These are phyloP conservation scores for Darevskia mixta DNA, from an alignment of 2,797 vertebrate genomes.

Conservation along the genomic window DNA sequence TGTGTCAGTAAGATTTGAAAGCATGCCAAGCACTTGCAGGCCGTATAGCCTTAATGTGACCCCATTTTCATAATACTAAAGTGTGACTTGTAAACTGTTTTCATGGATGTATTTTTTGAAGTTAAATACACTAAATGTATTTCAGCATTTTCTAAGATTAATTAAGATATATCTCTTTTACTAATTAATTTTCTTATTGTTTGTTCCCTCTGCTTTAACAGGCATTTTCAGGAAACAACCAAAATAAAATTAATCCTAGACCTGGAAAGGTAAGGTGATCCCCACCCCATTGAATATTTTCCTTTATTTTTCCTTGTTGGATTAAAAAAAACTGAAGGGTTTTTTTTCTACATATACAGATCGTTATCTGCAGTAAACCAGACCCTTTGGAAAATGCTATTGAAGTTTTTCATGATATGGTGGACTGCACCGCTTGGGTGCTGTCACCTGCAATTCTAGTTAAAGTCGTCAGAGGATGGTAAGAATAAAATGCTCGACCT, in stretches of 20 bases:
- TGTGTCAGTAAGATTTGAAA: background rate
- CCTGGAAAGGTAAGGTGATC: slow-evolving; percentile 91
- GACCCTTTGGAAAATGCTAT: slow-evolving; percentile 80
- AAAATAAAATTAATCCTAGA: slow-evolving; percentile 88
- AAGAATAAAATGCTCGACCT: slow-evolving; percentile 51
- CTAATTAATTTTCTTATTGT: slow-evolving; percentile 46
- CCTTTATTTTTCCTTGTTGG: background rate
- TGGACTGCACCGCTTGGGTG: slow-evolving; percentile 86
- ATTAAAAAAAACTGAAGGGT: background rate
- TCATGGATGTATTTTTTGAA: background rate
- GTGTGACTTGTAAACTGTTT: background rate
- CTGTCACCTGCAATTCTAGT: slow-evolving; percentile 88
- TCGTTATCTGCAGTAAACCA: slow-evolving; percentile 85
- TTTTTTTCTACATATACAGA: slow-evolving; percentile 72
- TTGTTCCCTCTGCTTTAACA: slow-evolving; percentile 62
- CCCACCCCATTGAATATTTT: slow-evolving; percentile 8
- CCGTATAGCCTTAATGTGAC: background rate
- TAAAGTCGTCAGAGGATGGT: slow-evolving; percentile 95
- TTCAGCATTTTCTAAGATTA: background rate
- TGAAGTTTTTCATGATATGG: slow-evolving; percentile 85
- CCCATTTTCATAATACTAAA: background rate
- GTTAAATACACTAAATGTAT: background rate
- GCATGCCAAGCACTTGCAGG: background rate
- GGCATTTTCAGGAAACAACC: slow-evolving; percentile 73
- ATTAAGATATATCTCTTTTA: background rate